Conservation (phyloP, 2,797 vertebrate genomes). For the Pteronotus mesoamericanus region DNA sequence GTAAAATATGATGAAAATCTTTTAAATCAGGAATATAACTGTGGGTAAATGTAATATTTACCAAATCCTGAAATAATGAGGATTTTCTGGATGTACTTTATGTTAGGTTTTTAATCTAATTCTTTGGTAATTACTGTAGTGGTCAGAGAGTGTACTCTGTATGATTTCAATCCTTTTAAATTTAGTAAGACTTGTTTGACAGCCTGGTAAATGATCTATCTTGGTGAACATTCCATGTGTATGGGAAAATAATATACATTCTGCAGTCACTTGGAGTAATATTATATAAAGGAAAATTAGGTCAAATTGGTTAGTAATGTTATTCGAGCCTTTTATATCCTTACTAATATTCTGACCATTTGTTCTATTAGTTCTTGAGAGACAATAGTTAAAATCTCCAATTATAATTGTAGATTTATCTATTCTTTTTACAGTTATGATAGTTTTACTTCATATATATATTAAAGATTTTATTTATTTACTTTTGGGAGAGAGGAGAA, state of each 20-base stretch:
- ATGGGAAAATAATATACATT: background rate
- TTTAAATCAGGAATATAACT: background rate
- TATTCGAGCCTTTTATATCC: background rate
- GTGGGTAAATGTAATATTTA: background rate
- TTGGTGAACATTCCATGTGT: background rate
- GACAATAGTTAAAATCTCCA: background rate
- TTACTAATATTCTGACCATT: background rate
- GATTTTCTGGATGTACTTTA: background rate
- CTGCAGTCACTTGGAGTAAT: background rate
- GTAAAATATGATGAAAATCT: background rate
- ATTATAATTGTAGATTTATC: background rate
- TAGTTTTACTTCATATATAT: background rate
- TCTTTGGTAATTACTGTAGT: background rate
- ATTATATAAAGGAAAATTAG: background rate
- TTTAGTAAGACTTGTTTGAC: conserved; percentile 23
- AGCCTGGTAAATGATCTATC: background rate
- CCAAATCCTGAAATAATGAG: background rate
- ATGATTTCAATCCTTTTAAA: background rate
- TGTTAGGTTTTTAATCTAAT: conserved; percentile 20
- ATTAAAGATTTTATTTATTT: background rate
- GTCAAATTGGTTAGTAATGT: background rate
- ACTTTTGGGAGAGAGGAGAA: background rate
- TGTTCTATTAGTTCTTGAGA: background rate
- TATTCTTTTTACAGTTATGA: background rate
- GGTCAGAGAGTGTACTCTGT: background rate